These are phyloP conservation scores for Eulemur mongoz DNA, from an alignment of 2,797 vertebrate species.

Conservation along the genomic window DNA sequence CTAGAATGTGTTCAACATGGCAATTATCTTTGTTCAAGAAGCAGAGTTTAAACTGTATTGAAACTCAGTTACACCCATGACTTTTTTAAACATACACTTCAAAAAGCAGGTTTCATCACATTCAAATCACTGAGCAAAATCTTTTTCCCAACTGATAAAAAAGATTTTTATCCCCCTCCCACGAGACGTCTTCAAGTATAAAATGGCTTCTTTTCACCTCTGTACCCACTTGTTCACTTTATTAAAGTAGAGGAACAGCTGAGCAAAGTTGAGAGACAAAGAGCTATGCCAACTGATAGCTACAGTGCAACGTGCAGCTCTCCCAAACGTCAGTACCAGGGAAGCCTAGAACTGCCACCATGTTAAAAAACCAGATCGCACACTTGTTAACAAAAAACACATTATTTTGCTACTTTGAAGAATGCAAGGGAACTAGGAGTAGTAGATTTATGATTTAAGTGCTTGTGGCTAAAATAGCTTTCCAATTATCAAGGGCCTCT, in stretches of 20 bases:
- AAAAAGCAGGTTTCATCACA: conserved; percentile 68
- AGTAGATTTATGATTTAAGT: conserved; percentile 81
- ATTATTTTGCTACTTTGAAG: conserved; percentile 64
- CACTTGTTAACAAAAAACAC: conserved; percentile 53
- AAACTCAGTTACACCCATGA: conserved; percentile 73
- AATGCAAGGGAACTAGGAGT: conserved; percentile 45
- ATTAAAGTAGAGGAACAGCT: not conserved
- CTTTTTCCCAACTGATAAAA: conserved; percentile 51
- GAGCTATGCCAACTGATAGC: not conserved
- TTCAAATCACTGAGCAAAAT: conserved; percentile 62
- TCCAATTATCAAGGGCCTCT: conserved; percentile 83
- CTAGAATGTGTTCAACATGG: conserved; percentile 65
- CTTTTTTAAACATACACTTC: conserved; percentile 60
- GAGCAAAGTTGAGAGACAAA: conserved; percentile 7
- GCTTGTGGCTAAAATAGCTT: conserved; percentile 81
- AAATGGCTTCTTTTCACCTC: conserved; percentile 6
- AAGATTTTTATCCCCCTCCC: conserved; percentile 15
- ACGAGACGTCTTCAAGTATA: not conserved
- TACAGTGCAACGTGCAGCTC: not conserved
- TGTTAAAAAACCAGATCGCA: conserved; percentile 20
- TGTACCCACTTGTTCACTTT: not conserved
- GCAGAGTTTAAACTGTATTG: conserved; percentile 63
- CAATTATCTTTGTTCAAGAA: conserved; percentile 67
- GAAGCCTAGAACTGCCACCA: not conserved
- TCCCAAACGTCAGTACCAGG: not conserved